phyloP scores from a whole-genome alignment of 2,113 vertebrate species.

The Cheirogaleus medius region DNA sequence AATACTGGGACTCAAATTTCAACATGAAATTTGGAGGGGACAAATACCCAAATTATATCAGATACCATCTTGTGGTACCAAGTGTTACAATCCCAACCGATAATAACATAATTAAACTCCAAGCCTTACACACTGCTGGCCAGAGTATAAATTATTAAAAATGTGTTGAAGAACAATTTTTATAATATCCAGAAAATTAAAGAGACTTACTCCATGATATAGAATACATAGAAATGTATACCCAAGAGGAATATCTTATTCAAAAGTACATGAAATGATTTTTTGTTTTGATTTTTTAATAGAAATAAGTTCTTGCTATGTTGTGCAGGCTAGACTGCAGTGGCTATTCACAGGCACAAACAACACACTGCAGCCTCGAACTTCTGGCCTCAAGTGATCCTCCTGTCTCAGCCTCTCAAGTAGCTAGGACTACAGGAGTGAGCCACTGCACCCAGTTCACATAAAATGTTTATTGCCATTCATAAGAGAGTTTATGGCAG shows the following conservation, averaged over 20 bases:
- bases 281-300: too few relatives aligned
- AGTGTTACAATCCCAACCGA: neutral
- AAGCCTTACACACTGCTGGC: neutral
- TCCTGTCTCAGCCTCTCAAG: too few relatives aligned
- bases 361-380: too few relatives aligned
- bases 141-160: neutral
- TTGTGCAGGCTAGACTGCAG: too few relatives aligned
- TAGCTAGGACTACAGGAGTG: too few relatives aligned
- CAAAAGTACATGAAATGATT: neutral
- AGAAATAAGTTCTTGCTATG: too few relatives aligned
- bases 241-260: neutral
- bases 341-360: too few relatives aligned
- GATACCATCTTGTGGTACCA: neutral
- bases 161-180: neutral
- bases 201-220: neutral
- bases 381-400: too few relatives aligned
- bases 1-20: too few relatives aligned
- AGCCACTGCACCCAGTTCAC: too few relatives aligned
- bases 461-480: neutral
- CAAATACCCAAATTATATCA: too few relatives aligned
- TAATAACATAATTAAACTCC: neutral
- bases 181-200: neutral
- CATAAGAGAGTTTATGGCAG: neutral
- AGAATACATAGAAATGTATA: neutral
- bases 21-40: too few relatives aligned